Evolutionary conservation across 2,888 invertebrate species (phyloP).

Genomic region (Biston stratarius): DNA sequence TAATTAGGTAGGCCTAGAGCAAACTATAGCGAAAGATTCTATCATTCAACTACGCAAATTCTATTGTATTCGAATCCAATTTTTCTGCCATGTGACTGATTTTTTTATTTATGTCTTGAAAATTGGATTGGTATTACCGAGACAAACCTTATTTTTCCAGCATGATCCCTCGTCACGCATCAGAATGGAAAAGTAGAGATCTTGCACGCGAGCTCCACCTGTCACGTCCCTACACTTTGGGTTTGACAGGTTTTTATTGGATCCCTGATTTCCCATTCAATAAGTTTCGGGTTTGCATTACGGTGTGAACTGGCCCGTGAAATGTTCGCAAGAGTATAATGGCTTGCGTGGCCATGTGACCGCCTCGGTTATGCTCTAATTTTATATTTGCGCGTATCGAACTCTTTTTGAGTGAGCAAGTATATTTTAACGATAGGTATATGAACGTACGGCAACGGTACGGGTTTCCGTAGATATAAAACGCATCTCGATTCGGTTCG

Average conservation of each 20-base stretch:
- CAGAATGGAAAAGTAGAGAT: conserved; percentile 40
- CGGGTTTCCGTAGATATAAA: too few relatives aligned
- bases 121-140: not conserved
- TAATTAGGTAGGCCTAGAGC: too few relatives aligned
- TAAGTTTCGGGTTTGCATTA: conserved; percentile 78
- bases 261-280: conserved; percentile 78
- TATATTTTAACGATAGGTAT: not conserved
- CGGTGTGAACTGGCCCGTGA: conserved; percentile 72
- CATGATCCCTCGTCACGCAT: conserved; percentile 36
- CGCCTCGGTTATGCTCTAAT: conserved; percentile 56
- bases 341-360: conserved; percentile 54
- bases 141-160: conserved; percentile 22
- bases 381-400: not conserved
- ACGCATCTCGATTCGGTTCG: too few relatives aligned
- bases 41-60: too few relatives aligned
- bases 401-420: not conserved
- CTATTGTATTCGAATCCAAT: too few relatives aligned
- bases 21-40: too few relatives aligned
- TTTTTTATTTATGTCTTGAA: not conserved
- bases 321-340: conserved; percentile 65
- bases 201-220: conserved; percentile 56
- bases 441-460: too few relatives aligned
- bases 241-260: conserved; percentile 83
- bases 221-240: conserved; percentile 67
- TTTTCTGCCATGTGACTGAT: too few relatives aligned